These are phyloP conservation scores for Mallotus villosus DNA, from an alignment of 2,797 vertebrate genomes.

Conservation along the genomic window DNA sequence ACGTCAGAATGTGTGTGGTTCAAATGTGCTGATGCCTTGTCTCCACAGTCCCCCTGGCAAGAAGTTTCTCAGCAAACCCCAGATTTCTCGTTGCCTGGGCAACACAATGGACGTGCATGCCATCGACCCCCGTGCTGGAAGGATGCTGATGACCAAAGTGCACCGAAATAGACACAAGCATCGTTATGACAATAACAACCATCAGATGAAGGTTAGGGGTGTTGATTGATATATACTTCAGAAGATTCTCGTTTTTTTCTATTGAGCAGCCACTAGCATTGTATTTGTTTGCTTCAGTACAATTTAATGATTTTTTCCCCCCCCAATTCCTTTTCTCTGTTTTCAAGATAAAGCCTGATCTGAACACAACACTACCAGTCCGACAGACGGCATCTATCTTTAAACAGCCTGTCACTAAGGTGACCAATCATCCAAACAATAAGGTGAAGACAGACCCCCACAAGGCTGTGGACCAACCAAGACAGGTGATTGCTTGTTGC, in stretches of 20 bases:
- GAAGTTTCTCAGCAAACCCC: constrained; percentile 93
- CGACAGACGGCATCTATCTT: constrained; percentile 97
- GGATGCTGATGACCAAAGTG: constrained; percentile 88
- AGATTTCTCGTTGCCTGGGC: constrained; percentile 87
- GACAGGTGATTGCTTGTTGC: constrained; percentile 79
- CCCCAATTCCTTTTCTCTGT: not conserved
- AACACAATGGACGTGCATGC: constrained; percentile 85
- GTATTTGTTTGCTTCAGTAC: not conserved
- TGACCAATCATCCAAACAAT: constrained; percentile 97
- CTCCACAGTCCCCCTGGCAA: constrained; percentile 86
- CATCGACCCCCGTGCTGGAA: constrained; percentile 85
- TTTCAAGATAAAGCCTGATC: constrained; percentile 88
- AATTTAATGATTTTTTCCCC: not conserved
- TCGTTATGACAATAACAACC: constrained; percentile 82
- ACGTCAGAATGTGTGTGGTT: not conserved
- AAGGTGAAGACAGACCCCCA: constrained; percentile 97
- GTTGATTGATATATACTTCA: not conserved
- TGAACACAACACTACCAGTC: constrained; percentile 95
- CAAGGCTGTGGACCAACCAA: constrained; percentile 93
- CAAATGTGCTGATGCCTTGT: not conserved
- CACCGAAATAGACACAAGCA: constrained; percentile 88
- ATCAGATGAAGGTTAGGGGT: constrained; percentile 82
- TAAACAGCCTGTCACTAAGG: constrained; percentile 97
- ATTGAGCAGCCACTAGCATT: not conserved
- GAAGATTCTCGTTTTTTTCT: not conserved